Evolutionary conservation across 2,888 invertebrate genomes (phyloP).

Genomic region (Pemphredon lugubris): DNA sequence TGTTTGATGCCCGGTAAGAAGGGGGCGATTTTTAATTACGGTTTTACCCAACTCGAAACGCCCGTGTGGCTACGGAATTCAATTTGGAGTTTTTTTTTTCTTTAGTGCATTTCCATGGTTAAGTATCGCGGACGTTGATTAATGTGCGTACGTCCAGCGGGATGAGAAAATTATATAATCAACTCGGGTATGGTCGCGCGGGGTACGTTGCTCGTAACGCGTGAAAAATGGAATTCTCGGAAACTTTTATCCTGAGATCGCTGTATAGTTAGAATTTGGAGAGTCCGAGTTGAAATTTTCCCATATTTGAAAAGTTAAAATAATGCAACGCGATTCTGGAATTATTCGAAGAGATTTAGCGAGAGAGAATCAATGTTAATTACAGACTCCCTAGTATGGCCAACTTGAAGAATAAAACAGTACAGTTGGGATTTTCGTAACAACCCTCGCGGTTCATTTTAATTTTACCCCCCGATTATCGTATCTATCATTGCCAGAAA

Average conservation of each 20-base stretch:
- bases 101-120: no score
- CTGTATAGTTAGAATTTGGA: no score
- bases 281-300: no score
- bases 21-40: constrained; percentile 34
- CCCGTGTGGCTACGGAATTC: constrained; percentile 31
- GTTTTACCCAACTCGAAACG: constrained; percentile 16
- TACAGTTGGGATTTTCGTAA: constrained; percentile 10
- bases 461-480: constrained; percentile 21
- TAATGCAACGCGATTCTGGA: background rate
- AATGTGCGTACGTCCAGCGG: no score
- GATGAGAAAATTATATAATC: no score
- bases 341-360: constrained; percentile 22
- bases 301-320: no score
- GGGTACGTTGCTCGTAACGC: no score
- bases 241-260: no score
- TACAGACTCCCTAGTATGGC: constrained; percentile 12
- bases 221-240: no score
- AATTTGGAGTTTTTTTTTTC: no score
- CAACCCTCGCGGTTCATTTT: constrained; percentile 23
- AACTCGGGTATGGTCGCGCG: no score
- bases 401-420: constrained; percentile 10
- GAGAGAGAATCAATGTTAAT: constrained; percentile 45
- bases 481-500: background rate
- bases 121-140: no score
- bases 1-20: constrained; percentile 23